These are phyloP conservation scores for Eupelmus urozonus DNA, from an alignment of 2,888 invertebrate genomes.

Conservation along the genomic window DNA sequence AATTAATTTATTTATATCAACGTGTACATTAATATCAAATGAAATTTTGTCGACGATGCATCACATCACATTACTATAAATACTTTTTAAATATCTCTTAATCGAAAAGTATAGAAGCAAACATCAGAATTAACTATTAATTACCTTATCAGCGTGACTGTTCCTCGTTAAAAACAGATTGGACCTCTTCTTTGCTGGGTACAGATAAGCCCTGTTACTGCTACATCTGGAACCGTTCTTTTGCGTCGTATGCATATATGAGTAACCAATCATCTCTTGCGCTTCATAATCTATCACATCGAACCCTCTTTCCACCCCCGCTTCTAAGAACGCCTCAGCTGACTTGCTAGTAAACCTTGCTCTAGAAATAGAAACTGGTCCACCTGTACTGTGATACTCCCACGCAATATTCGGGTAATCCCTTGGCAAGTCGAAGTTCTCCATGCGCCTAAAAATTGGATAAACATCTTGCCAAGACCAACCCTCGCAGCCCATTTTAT, in stretches of 20 bases:
- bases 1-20: no score
- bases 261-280: slow-evolving; percentile 82
- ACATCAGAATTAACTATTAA: not conserved
- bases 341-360: slow-evolving; percentile 80
- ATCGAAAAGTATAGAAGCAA: not conserved
- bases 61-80: not conserved
- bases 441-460: slow-evolving; percentile 88
- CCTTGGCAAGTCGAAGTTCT: slow-evolving; percentile 81
- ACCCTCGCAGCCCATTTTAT: slow-evolving; percentile 82
- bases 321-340: slow-evolving; percentile 82
- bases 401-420: slow-evolving; percentile 70
- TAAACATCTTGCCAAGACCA: slow-evolving; percentile 87
- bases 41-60: not conserved
- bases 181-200: slow-evolving; percentile 78
- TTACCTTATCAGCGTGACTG: slow-evolving; percentile 81
- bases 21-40: no score
- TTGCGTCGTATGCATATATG: slow-evolving; percentile 82
- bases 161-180: slow-evolving; percentile 85
- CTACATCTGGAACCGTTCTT: slow-evolving; percentile 81
- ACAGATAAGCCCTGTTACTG: slow-evolving; percentile 81
- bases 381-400: slow-evolving; percentile 80
- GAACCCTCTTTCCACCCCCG: slow-evolving; percentile 81
- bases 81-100: not conserved
- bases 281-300: slow-evolving; percentile 85
- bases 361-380: slow-evolving; percentile 80